These are phyloP conservation scores for Parnassius smintheus DNA, from an alignment of 2,888 invertebrate species.

Conservation along the genomic window DNA sequence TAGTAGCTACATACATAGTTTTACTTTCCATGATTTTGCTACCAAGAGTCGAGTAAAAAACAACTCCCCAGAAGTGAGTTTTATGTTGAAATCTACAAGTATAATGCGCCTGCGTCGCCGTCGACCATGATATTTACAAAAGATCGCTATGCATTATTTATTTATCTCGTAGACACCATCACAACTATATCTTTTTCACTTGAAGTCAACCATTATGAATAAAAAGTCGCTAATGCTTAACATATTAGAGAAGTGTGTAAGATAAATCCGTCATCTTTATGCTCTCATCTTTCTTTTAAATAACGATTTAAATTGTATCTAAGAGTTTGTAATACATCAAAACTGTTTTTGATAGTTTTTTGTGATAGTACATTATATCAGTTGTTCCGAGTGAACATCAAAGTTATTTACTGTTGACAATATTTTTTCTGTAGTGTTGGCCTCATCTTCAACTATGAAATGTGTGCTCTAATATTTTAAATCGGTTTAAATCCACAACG, in stretches of 20 bases:
- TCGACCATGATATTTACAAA: constrained; percentile 70
- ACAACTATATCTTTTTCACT: constrained; percentile 73
- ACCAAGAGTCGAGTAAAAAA: constrained; percentile 28
- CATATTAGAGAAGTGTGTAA: neutral
- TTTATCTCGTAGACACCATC: constrained; percentile 67
- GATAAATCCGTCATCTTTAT: too few relatives aligned
- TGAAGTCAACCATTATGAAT: constrained; percentile 64
- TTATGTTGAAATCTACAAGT: constrained; percentile 65
- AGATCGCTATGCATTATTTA: constrained; percentile 75
- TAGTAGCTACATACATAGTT: neutral
- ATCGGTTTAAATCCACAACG: too few relatives aligned
- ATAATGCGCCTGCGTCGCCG: constrained; percentile 61
- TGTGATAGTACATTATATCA: too few relatives aligned
- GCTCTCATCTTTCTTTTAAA: too few relatives aligned
- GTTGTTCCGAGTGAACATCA: too few relatives aligned
- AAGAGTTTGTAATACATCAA: neutral
- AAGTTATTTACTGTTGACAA: too few relatives aligned
- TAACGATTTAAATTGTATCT: neutral
- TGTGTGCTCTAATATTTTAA: too few relatives aligned
- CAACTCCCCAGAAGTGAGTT: constrained; percentile 39
- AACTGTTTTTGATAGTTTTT: neutral
- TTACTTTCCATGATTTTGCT: constrained; percentile 26
- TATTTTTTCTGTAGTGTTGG: too few relatives aligned
- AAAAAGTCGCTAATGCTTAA: constrained; percentile 40
- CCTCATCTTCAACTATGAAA: too few relatives aligned